Percentiles rank a stretch among this genome's conserved stretches.
Evolutionary conservation across 2,797 vertebrate species (phyloP).

Genomic region (Florisuga fusca): DNA sequence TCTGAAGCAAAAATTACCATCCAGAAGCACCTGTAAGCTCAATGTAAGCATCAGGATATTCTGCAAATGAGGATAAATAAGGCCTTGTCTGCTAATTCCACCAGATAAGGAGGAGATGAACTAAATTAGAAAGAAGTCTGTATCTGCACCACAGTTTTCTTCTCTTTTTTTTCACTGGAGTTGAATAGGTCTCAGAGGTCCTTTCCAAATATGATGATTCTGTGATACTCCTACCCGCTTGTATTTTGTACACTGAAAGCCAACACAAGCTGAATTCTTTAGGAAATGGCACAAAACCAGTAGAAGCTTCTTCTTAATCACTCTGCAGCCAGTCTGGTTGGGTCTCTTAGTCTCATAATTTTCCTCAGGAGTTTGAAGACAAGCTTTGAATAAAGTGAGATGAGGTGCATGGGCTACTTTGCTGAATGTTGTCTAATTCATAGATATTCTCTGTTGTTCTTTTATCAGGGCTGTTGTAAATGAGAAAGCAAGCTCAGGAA

Average conservation of each 20-base stretch:
- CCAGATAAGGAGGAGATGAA: neutral
- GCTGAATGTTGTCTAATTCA: neutral
- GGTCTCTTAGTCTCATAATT: neutral
- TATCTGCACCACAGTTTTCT: neutral
- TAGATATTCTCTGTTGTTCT: neutral
- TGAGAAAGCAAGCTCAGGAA: neutral
- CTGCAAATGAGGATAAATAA: neutral
- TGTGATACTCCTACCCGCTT: neutral
- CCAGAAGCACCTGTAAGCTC: neutral
- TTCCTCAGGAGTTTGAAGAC: neutral
- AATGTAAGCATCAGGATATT: neutral
- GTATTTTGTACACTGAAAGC: neutral
- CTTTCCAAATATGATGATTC: no score
- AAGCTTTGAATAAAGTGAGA: neutral
- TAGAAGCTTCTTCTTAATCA: neutral
- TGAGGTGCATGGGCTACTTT: neutral
- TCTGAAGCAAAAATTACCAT: neutral
- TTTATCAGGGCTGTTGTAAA: neutral
- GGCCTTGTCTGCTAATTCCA: neutral
- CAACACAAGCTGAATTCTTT: neutral
- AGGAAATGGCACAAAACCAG: neutral
- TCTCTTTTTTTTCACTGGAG: neutral
- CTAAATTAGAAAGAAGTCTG: neutral
- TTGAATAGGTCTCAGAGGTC: neutral
- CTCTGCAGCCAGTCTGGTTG: neutral